phyloP scores from a whole-genome alignment of 1,140 invertebrate species.

The Nasonia longicornis region DNA sequence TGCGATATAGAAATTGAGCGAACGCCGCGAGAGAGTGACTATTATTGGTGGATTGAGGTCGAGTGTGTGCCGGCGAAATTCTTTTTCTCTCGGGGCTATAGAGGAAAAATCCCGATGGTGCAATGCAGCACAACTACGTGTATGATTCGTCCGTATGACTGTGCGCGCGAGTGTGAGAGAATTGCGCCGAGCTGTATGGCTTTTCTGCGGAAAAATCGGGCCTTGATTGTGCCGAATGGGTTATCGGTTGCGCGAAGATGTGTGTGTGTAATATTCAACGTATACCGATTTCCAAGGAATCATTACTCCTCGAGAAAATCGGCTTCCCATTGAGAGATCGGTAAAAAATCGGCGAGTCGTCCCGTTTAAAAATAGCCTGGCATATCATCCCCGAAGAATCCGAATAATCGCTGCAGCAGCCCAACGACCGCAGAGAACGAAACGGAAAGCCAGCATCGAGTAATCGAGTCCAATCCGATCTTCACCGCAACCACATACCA shows the following conservation, averaged over 20 bases:
- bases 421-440: no score
- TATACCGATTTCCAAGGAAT: background rate
- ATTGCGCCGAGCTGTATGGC: background rate
- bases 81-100: background rate
- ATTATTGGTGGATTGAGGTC: slow-evolving; percentile 3
- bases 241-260: background rate
- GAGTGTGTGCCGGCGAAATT: background rate
- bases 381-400: no score
- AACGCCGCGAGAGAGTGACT: background rate
- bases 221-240: background rate
- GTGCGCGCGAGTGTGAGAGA: background rate
- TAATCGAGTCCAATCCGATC: no score
- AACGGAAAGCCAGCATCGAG: no score
- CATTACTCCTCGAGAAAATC: background rate
- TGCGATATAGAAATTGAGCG: background rate
- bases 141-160: background rate
- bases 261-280: background rate
- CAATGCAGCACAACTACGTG: background rate
- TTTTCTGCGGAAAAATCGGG: background rate
- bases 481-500: no score
- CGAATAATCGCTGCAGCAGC: no score
- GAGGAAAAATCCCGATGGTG: background rate
- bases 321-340: no score
- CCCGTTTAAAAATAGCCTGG: no score
- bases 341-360: no score